A percentile compares a stretch with the other conserved stretches of the same genome.
Evolutionary conservation across 2,113 vertebrate genomes (phyloP).

Genomic region (Elephas maximus): DNA sequence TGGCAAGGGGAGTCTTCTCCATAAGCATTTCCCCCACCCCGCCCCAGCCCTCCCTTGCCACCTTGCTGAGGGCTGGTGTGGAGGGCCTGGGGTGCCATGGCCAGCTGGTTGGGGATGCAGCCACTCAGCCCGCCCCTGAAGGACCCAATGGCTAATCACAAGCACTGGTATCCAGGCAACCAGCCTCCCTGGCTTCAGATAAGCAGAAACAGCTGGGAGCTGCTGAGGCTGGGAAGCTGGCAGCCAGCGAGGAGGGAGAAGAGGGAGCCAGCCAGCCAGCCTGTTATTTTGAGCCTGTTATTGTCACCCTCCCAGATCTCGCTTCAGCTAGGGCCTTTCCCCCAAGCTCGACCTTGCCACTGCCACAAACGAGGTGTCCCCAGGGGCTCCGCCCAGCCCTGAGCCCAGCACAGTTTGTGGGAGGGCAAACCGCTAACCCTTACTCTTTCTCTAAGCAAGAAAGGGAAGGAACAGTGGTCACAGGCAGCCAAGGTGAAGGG

Average conservation of each 20-base stretch:
- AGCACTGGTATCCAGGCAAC: conserved; percentile 89
- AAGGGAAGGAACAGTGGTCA: neutral
- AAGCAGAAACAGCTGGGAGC: conserved; percentile 87
- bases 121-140: conserved; percentile 76
- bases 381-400: neutral
- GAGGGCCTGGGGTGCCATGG: neutral
- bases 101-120: conserved; percentile 48
- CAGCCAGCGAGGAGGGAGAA: conserved; percentile 74
- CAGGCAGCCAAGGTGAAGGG: neutral
- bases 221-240: conserved; percentile 76
- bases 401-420: neutral
- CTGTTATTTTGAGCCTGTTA: conserved; percentile 83
- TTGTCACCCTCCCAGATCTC: conserved; percentile 69
- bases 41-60: neutral
- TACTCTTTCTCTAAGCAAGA: neutral
- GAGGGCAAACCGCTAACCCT: neutral
- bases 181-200: conserved; percentile 84
- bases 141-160: conserved; percentile 84
- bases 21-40: rapidly evolving
- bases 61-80: neutral
- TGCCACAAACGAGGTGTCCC: conserved; percentile 17
- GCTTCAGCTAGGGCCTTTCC: neutral
- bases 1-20: neutral
- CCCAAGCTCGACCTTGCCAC: neutral
- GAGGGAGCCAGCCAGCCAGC: neutral